Evolutionary conservation across 2,797 vertebrate species (phyloP).

Genomic region (Sebastes elongatus): DNA sequence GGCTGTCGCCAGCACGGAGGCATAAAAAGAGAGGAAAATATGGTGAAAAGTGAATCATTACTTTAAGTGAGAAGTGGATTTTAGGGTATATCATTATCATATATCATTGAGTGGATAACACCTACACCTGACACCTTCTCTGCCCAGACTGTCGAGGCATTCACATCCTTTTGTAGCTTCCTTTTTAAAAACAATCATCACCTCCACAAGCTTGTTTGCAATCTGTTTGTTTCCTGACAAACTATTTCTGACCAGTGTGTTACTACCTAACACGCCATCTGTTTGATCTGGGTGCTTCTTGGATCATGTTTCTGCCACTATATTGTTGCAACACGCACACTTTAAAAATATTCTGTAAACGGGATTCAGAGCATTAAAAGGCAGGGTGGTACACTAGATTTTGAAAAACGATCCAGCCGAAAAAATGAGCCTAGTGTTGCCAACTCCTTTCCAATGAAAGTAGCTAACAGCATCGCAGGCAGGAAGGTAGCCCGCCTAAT

Average conservation of each 20-base stretch:
- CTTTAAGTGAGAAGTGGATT: neutral
- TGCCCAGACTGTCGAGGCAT: neutral
- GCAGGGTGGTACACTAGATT: no score
- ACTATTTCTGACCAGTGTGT: slow-evolving; percentile 1
- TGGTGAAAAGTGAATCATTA: neutral
- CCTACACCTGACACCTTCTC: neutral
- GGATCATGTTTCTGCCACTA: neutral
- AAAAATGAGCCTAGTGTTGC: no score
- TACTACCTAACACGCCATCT: slow-evolving; percentile 32
- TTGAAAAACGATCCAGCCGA: no score
- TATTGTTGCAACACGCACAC: neutral
- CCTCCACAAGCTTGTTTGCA: neutral
- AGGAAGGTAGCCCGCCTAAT: no score
- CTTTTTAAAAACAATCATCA: neutral
- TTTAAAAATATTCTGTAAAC: neutral
- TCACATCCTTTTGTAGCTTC: neutral
- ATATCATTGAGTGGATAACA: neutral
- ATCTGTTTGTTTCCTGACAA: neutral
- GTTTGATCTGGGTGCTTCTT: neutral
- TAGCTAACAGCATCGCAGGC: no score
- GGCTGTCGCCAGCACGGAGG: no score
- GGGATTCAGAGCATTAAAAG: no score
- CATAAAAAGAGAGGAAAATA: no score
- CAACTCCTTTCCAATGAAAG: no score
- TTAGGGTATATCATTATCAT: neutral